These are phyloP conservation scores for Malurus melanocephalus DNA, from an alignment of 2,113 vertebrate genomes.

Conservation along the genomic window DNA sequence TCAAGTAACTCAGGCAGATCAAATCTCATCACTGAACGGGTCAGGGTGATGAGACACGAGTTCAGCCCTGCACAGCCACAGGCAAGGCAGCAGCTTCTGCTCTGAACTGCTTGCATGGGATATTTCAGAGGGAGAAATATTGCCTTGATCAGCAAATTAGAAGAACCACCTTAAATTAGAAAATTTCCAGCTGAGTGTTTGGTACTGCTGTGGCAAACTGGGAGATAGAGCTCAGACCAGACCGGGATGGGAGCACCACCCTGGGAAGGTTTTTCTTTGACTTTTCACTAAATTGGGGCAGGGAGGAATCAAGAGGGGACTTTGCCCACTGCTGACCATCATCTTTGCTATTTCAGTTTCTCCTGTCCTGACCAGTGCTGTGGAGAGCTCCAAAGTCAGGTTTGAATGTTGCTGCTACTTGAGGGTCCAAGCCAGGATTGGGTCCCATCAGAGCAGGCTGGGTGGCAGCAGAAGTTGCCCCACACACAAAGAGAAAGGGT, in stretches of 20 bases:
- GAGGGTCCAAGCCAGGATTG: background rate
- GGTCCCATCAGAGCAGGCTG: background rate
- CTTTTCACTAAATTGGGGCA: accelerated
- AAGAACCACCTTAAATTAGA: background rate
- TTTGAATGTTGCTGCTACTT: background rate
- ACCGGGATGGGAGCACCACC: background rate
- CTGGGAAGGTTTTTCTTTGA: background rate
- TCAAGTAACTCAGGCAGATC: background rate
- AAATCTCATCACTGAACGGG: background rate
- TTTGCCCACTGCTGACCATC: background rate
- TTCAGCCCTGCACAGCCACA: background rate
- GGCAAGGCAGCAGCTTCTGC: background rate
- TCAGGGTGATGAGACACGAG: background rate
- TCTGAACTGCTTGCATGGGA: background rate
- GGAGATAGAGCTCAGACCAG: background rate
- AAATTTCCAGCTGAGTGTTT: background rate
- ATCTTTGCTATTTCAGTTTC: background rate
- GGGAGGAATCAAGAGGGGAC: background rate
- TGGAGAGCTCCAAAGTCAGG: background rate
- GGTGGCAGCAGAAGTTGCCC: background rate
- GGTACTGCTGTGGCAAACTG: background rate
- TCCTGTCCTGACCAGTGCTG: background rate
- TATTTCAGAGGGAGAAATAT: background rate
- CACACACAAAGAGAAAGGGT: background rate
- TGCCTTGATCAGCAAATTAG: background rate